A percentile compares a stretch with the other conserved stretches of the same genome.
Evolutionary conservation across 2,797 vertebrate species (phyloP).

Genomic region (Typhlichthys subterraneus): DNA sequence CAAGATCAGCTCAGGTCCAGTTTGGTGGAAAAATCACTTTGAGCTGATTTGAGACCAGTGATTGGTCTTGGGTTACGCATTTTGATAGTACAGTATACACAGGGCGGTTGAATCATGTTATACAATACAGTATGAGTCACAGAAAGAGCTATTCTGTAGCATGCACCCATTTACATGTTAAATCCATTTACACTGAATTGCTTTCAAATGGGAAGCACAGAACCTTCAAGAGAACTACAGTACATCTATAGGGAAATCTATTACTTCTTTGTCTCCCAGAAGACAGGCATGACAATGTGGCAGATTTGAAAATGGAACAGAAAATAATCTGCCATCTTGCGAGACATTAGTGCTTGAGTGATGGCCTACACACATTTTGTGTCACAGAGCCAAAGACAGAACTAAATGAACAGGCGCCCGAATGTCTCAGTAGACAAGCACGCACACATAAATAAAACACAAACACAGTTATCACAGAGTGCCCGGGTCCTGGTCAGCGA

Average conservation of each 20-base stretch:
- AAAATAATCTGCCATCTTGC: conserved; percentile 64
- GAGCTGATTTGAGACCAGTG: conserved; percentile 32
- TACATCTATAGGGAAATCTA: conserved; percentile 50
- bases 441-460: conserved; percentile 1
- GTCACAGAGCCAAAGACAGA: conserved; percentile 42
- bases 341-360: conserved; percentile 53
- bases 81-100: neutral
- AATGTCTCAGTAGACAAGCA: neutral
- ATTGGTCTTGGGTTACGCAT: conserved; percentile 18
- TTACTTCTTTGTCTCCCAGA: conserved; percentile 45
- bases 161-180: conserved; percentile 47
- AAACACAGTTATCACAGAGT: conserved; percentile 33
- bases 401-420: conserved; percentile 44
- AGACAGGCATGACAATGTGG: conserved; percentile 64
- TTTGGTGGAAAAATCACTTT: conserved; percentile 20
- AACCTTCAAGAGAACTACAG: conserved; percentile 47
- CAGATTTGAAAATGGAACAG: conserved; percentile 69
- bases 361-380: conserved; percentile 47
- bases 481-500: conserved; percentile 21
- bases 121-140: conserved; percentile 36
- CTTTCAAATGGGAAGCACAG: conserved; percentile 49
- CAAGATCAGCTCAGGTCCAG: conserved; percentile 13
- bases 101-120: neutral
- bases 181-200: conserved; percentile 48
- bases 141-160: conserved; percentile 39